Evolutionary conservation across 1,140 invertebrate genomes (phyloP).

Genomic region (Bathynomus jamesi): DNA sequence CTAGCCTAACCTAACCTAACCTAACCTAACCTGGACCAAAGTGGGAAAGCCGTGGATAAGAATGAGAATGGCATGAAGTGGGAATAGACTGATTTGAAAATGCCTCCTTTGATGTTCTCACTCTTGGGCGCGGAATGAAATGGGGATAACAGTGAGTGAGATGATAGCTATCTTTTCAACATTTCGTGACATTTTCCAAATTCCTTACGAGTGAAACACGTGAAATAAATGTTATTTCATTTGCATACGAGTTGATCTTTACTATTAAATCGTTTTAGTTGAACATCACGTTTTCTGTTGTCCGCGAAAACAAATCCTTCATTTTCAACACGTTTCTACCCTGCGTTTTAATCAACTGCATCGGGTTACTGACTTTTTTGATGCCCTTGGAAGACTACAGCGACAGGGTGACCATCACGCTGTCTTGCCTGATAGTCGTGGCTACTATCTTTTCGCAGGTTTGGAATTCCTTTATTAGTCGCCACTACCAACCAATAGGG

Average conservation of each 20-base stretch:
- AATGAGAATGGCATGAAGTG: no score
- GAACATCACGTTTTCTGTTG: neutral
- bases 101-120: neutral
- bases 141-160: neutral
- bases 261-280: neutral
- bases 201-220: no score
- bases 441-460: conserved; percentile 16
- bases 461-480: no score
- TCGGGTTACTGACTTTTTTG: conserved; percentile 8
- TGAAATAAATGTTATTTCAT: neutral
- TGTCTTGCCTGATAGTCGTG: conserved; percentile 19
- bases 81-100: neutral
- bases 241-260: neutral
- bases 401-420: conserved; percentile 6
- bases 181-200: neutral
- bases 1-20: no score
- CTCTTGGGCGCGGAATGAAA: no score
- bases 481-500: no score
- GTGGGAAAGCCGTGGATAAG: no score
- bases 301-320: neutral
- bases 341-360: conserved; percentile 11
- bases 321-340: conserved; percentile 10
- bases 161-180: neutral
- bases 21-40: no score
- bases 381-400: conserved; percentile 4